Evolutionary conservation across 1,140 invertebrate genomes (phyloP).

Genomic region (Nixonia krombeini): DNA sequence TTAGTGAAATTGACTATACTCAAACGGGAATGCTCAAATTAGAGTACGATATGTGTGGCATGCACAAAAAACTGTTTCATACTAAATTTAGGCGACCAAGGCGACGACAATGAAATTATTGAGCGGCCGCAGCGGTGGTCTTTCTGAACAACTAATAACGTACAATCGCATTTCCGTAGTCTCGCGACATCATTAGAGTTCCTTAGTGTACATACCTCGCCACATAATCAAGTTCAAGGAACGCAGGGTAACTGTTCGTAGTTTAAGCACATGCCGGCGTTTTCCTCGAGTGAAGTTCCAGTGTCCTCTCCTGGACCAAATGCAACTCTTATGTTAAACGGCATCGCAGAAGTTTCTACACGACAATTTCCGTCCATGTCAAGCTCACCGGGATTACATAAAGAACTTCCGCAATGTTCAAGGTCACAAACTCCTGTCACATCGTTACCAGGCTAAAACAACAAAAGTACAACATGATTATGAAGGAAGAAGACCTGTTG

Average conservation of each 20-base stretch:
- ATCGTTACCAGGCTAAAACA: conserved; percentile 71
- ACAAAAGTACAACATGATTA: conserved; percentile 12
- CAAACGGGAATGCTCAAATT: too few relatives aligned
- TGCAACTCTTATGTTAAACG: conserved; percentile 83
- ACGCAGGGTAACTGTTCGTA: conserved; percentile 81
- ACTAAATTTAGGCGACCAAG: conserved; percentile 8
- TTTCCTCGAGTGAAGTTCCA: conserved; percentile 82
- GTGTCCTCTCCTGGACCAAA: conserved; percentile 77
- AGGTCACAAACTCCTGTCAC: conserved; percentile 78
- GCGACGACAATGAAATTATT: conserved; percentile 18
- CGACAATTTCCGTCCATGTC: conserved; percentile 73
- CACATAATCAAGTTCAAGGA: conserved; percentile 46
- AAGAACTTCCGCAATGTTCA: conserved; percentile 80
- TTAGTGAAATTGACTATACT: too few relatives aligned
- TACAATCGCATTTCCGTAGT: conserved; percentile 25
- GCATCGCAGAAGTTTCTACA: conserved; percentile 82
- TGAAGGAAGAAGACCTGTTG: conserved; percentile 39
- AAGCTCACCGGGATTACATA: conserved; percentile 75
- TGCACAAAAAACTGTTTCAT: conserved; percentile 3
- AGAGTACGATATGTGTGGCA: too few relatives aligned
- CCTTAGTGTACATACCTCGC: conserved; percentile 3
- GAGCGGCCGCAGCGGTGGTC: not conserved
- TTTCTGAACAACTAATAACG: conserved; percentile 14
- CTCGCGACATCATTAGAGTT: conserved; percentile 30
- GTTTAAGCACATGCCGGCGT: conserved; percentile 82